Conservation (phyloP, 1,140 invertebrate genomes). For the Marisa cornuarietis region DNA sequence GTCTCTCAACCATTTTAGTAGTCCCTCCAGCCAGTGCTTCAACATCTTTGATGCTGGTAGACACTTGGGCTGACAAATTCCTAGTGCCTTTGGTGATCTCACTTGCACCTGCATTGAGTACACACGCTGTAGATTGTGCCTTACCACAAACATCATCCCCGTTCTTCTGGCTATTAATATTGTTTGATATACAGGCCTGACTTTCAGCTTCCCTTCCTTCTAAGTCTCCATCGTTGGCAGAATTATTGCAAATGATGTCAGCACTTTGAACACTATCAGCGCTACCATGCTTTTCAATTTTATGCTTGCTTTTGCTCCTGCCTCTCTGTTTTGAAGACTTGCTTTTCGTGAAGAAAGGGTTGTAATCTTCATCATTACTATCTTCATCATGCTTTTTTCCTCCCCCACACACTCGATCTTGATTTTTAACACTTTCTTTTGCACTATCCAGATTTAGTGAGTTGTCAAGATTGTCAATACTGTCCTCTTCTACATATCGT, state of each 20-base stretch:
- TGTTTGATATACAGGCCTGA: background rate
- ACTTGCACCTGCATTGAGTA: background rate
- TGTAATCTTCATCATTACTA: constrained; percentile 9
- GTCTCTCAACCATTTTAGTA: background rate
- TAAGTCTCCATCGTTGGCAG: background rate
- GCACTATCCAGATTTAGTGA: background rate
- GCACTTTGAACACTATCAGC: background rate
- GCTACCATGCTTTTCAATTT: background rate
- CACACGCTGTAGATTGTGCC: background rate
- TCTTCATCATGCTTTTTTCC: constrained; percentile 8
- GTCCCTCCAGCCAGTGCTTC: background rate
- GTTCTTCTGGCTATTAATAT: background rate
- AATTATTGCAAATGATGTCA: background rate
- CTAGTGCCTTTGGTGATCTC: background rate
- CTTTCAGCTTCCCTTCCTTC: background rate
- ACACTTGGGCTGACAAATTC: background rate
- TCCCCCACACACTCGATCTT: constrained; percentile 3
- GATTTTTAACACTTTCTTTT: background rate
- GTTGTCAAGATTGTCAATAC: background rate
- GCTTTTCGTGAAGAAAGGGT: constrained; percentile 34
- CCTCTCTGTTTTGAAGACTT: constrained; percentile 1
- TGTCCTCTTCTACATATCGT: constrained; percentile 1
- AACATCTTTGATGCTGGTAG: background rate
- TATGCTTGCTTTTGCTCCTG: constrained; percentile 15
- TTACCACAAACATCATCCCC: background rate